A percentile compares a stretch with the other conserved stretches of the same genome.
phyloP scores from a whole-genome alignment of 2,888 invertebrate species.

The Ganaspis brasiliensis region DNA sequence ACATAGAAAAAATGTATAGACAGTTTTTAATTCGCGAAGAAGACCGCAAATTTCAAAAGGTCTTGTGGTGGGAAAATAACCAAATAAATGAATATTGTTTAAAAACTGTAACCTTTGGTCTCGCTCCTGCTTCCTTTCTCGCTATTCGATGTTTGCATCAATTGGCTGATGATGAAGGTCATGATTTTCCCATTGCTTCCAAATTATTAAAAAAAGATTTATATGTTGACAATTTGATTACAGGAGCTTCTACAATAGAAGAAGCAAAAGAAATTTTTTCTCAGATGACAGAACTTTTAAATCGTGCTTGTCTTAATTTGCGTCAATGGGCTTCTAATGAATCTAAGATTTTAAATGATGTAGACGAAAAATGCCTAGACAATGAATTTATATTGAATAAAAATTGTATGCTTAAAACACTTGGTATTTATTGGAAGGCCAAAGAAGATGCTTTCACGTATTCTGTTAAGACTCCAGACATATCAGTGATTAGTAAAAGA shows the following conservation, averaged over 20 bases:
- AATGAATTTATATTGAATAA: conserved; percentile 17
- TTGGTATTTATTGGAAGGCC: conserved; percentile 55
- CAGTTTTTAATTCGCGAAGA: conserved; percentile 46
- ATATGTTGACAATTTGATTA: conserved; percentile 56
- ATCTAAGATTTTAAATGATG: background rate
- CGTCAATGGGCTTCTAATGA: conserved; percentile 54
- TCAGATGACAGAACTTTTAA: conserved; percentile 46
- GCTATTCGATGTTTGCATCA: conserved; percentile 54
- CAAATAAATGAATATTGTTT: conserved; percentile 53
- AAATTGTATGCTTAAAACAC: conserved; percentile 47
- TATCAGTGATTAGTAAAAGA: conserved; percentile 49
- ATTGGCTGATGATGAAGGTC: conserved; percentile 53
- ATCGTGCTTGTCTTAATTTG: conserved; percentile 52
- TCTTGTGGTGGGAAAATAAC: conserved; percentile 64
- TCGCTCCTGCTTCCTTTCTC: conserved; percentile 60
- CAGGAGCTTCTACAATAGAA: conserved; percentile 49
- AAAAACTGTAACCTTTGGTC: background rate
- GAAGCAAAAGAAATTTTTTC: conserved; percentile 47
- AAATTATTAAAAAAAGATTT: conserved; percentile 46
- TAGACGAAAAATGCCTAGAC: conserved; percentile 34
- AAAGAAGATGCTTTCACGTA: conserved; percentile 51
- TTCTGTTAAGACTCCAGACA: conserved; percentile 43
- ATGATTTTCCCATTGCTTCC: conserved; percentile 48
- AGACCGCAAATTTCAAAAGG: conserved; percentile 63
- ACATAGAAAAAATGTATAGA: conserved; percentile 68